Evolutionary conservation across 1,140 invertebrate genomes (phyloP), one percentile per base, ranked within the genome.

Genomic region (Euwallacea fornicatus): DNA sequence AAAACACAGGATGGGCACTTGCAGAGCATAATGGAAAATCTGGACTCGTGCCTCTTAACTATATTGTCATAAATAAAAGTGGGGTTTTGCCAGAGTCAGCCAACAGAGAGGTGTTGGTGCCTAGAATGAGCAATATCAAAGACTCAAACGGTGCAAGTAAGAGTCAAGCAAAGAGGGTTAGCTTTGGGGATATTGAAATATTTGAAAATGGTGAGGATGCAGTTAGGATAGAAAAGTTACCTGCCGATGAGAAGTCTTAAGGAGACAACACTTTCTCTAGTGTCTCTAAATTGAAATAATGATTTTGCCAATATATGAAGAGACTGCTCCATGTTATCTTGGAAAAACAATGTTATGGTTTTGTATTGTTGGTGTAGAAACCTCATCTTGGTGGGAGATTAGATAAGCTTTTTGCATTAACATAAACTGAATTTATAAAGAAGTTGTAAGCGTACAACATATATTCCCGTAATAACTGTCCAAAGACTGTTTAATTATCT

Each of bases 1-100:
- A 77, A 78, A 88, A 88, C 75, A 86, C 89, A 2, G 91, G 91
- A n/a, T 93, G 91, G 91, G 86, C 88, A 6, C 85, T 88, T 81
- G 92, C 89, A 0, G 86, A 89, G 6, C 82, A 85, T 55, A 89
- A 95, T 81, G 87, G 86, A 53, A 72, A 75, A 66, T 87, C 83
- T 42, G 94, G 93, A 3, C 81, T 95, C 0, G 86, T 96, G 56
- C 94, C 94, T 3, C 86, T 89, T 0, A 93, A 91, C 79, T 95
- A 97, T 81, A 85, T 95, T 0, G 89, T 81, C 50, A 75, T 78
- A 58, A 72, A 68, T 41, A 80, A 80, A 21, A 75, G 67, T 55
- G 60, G 43, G 42, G 21, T 50, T 70, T 55, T 10, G n/a, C 33
- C 16, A 47, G 16, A 42, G 33, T 42, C 9, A 53, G 56, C 53